Evolutionary conservation across 1,140 invertebrate species (phyloP).

Genomic region (Amyelois transitella): DNA sequence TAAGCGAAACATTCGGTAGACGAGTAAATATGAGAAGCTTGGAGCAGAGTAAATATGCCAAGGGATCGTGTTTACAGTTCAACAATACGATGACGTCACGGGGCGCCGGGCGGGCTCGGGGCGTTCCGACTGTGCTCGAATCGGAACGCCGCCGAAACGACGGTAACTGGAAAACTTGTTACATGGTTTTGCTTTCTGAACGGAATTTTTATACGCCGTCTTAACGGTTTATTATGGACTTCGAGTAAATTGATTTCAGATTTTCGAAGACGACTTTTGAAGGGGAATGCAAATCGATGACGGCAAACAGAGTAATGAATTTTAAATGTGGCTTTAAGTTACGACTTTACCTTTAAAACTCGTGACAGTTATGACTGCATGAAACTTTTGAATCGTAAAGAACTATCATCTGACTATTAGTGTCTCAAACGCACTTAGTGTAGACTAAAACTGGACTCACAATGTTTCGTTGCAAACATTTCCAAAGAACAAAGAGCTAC

Average conservation of each 20-base stretch:
- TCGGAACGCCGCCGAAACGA: conserved; percentile 44
- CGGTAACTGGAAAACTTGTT: conserved; percentile 17
- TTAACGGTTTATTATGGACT: neutral
- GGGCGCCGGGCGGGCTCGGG: conserved; percentile 44
- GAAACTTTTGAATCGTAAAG: no score
- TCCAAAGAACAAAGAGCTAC: neutral
- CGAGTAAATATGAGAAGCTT: conserved; percentile 8
- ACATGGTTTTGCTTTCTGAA: neutral
- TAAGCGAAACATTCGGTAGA: conserved; percentile 10
- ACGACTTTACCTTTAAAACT: no score
- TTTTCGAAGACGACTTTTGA: neutral
- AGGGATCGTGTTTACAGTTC: conserved; percentile 27
- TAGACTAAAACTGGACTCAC: no score
- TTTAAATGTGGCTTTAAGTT: neutral
- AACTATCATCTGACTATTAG: no score
- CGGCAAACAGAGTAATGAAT: neutral
- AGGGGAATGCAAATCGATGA: neutral
- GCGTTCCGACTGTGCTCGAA: conserved; percentile 37
- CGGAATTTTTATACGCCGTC: neutral
- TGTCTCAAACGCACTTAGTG: no score
- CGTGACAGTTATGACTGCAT: no score
- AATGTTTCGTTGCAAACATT: neutral
- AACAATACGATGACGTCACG: conserved; percentile 45
- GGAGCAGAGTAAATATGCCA: conserved; percentile 29
- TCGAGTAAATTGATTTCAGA: neutral